These are phyloP conservation scores for Planococcus citri DNA, from an alignment of 1,140 invertebrate species.

Conservation along the genomic window DNA sequence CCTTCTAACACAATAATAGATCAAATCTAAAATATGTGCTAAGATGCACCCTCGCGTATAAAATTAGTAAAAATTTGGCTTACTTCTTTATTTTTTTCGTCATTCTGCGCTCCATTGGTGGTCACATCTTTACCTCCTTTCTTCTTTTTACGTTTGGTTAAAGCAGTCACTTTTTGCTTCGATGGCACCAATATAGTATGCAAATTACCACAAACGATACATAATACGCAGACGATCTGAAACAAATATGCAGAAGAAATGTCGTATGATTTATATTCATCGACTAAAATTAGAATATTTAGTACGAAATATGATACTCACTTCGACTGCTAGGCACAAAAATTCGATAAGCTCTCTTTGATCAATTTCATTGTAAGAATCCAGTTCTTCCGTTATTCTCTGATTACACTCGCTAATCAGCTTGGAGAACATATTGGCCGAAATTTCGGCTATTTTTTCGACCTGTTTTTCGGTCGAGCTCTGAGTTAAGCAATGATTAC, in stretches of 20 bases:
- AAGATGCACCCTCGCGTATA: too few species aligned
- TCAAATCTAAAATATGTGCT: too few species aligned
- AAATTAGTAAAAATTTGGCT: not conserved
- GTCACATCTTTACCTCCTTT: not conserved
- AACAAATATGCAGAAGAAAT: not conserved
- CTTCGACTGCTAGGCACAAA: not conserved
- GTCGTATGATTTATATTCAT: too few species aligned
- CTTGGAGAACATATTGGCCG: not conserved
- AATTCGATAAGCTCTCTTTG: not conserved
- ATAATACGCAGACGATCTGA: conserved; percentile 4
- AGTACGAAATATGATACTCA: not conserved
- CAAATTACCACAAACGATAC: not conserved
- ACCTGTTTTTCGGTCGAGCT: not conserved
- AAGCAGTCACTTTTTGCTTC: not conserved
- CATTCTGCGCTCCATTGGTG: not conserved
- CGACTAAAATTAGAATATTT: not conserved
- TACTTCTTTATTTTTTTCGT: conserved; percentile 12
- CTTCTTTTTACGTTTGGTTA: not conserved
- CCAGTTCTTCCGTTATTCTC: not conserved
- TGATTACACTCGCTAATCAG: not conserved
- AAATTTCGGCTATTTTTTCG: conserved; percentile 4
- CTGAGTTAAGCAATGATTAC: not conserved
- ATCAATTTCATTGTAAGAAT: not conserved
- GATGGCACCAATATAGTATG: not conserved
- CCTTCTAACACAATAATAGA: too few species aligned